phyloP scores from a whole-genome alignment of 2,113 vertebrate species.

The Nothocercus nigrocapillus region DNA sequence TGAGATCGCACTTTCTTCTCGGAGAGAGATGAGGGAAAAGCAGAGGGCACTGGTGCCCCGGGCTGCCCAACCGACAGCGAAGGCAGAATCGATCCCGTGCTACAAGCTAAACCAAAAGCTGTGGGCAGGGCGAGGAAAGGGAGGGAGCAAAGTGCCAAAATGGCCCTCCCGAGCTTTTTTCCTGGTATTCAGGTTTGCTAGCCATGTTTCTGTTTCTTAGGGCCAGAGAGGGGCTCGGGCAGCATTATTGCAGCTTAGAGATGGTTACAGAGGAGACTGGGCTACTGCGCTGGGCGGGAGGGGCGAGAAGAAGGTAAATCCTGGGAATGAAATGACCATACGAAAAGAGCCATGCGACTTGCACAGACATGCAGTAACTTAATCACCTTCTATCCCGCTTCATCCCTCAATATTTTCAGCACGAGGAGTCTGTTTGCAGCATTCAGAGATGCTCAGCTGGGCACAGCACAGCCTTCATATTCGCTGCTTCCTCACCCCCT shows the following conservation, averaged over 20 bases:
- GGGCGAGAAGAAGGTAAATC: background rate
- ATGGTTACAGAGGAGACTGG: background rate
- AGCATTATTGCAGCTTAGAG: background rate
- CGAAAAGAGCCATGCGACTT: background rate
- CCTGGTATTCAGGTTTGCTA: background rate
- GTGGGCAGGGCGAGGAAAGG: background rate
- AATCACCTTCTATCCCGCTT: background rate
- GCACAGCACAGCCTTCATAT: background rate
- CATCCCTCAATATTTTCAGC: background rate
- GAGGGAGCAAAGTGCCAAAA: background rate
- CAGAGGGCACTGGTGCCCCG: background rate
- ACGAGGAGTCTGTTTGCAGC: background rate
- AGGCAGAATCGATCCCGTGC: slow-evolving; percentile 7
- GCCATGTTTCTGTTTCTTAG: background rate
- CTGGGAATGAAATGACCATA: background rate
- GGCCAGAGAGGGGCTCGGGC: background rate
- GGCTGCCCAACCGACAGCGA: background rate
- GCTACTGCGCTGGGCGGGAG: background rate
- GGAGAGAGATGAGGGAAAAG: background rate
- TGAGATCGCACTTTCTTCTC: background rate
- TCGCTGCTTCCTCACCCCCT: background rate
- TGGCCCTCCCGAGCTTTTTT: background rate
- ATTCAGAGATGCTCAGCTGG: background rate
- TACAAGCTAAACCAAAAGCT: background rate
- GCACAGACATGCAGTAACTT: background rate